A percentile compares a stretch with the other conserved stretches of the same genome.
Conservation (phyloP, 1,140 invertebrate genomes). For the Drosophila parvula region DNA sequence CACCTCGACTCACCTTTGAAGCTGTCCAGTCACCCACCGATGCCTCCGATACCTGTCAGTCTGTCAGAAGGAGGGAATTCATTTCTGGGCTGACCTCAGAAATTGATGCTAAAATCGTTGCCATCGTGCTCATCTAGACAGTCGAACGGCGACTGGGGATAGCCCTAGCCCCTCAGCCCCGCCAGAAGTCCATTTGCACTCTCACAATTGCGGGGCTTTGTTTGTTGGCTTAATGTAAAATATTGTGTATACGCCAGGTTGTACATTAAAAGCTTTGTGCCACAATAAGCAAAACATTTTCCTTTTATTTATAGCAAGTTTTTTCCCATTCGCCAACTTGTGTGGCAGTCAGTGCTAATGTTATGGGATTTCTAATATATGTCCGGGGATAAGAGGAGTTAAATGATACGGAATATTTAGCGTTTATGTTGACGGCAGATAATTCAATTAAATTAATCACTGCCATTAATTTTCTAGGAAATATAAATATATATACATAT, state of each 20-base stretch:
- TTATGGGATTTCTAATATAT: constrained; percentile 17
- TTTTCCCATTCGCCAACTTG: constrained; percentile 4
- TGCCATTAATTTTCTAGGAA: background rate
- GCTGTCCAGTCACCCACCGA: background rate
- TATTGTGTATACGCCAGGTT: constrained; percentile 73
- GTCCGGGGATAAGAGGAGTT: constrained; percentile 2
- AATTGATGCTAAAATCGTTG: constrained; percentile 49
- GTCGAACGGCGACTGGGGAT: constrained; percentile 18
- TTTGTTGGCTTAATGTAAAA: constrained; percentile 79
- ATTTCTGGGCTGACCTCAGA: constrained; percentile 36
- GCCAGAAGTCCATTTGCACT: constrained; percentile 10
- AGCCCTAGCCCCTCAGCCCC: background rate
- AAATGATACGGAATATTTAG: constrained; percentile 1
- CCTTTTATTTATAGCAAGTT: constrained; percentile 65
- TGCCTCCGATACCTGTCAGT: constrained; percentile 49
- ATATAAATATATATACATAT: too few species aligned
- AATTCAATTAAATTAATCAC: background rate
- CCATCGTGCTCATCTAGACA: constrained; percentile 42
- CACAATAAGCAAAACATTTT: constrained; percentile 57
- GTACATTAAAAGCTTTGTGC: constrained; percentile 78
- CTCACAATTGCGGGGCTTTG: constrained; percentile 54
- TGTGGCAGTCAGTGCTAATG: constrained; percentile 15
- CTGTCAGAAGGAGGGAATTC: constrained; percentile 28
- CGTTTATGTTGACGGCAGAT: background rate
- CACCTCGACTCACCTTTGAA: constrained; percentile 1